Evolutionary conservation across 2,113 vertebrate genomes (phyloP).

Genomic region (Fulmarus glacialis): DNA sequence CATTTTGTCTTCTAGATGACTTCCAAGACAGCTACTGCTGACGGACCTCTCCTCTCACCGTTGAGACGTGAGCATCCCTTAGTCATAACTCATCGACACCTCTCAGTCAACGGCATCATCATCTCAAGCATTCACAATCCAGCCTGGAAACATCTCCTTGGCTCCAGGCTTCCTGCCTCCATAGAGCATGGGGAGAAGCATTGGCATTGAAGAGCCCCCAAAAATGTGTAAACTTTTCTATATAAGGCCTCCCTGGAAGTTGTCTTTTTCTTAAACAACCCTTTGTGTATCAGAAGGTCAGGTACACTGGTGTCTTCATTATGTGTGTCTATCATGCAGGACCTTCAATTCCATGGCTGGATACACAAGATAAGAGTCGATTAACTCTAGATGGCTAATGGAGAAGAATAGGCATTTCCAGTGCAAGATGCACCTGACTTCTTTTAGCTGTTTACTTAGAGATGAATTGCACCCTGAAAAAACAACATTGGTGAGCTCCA

Average conservation of each 20-base stretch:
- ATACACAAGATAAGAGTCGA: not conserved
- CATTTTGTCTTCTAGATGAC: not conserved
- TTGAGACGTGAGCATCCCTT: not conserved
- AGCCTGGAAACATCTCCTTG: not conserved
- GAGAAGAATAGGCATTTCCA: not conserved
- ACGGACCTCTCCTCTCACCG: not conserved
- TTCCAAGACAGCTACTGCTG: not conserved
- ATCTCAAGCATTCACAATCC: not conserved
- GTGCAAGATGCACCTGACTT: not conserved
- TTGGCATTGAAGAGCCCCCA: not conserved
- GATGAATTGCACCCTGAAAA: not conserved
- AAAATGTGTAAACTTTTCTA: not conserved
- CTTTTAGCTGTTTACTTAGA: not conserved
- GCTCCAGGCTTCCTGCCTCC: not conserved
- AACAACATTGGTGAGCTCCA: not conserved
- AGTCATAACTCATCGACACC: not conserved
- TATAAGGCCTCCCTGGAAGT: not conserved
- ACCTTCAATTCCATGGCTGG: not conserved
- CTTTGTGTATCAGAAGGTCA: not conserved
- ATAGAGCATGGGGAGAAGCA: not conserved
- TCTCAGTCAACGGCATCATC: not conserved
- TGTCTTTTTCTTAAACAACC: not conserved
- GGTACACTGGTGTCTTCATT: not conserved
- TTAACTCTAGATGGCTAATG: not conserved
- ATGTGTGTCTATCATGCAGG: not conserved